These are phyloP conservation scores for Leptosomus discolor DNA, from an alignment of 2,113 vertebrate genomes.

Conservation along the genomic window DNA sequence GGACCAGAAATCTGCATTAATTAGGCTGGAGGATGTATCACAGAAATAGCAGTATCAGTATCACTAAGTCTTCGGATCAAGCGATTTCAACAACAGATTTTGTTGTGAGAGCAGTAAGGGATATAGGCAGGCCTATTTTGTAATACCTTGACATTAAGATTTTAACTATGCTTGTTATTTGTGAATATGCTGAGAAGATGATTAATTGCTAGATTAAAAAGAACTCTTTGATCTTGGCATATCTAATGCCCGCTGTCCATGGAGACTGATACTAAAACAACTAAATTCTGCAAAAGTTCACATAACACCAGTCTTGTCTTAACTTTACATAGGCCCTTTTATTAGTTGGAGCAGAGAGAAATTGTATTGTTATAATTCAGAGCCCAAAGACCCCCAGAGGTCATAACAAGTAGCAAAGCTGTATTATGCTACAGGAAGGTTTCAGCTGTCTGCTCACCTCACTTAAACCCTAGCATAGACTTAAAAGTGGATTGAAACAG, in stretches of 20 bases:
- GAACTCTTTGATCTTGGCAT: slow-evolving; percentile 5
- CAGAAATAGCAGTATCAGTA: not conserved
- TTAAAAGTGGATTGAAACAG: not conserved
- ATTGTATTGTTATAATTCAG: not conserved
- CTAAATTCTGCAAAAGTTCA: not conserved
- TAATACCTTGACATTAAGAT: slow-evolving; percentile 6
- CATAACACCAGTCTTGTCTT: not conserved
- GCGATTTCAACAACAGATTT: not conserved
- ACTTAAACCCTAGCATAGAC: not conserved
- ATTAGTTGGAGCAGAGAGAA: not conserved
- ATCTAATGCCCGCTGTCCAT: not conserved
- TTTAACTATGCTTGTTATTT: slow-evolving; percentile 12
- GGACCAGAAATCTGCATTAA: not conserved
- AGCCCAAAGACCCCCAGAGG: not conserved
- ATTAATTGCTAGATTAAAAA: slow-evolving; percentile 57
- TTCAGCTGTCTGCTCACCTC: not conserved
- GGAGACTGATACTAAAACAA: not conserved
- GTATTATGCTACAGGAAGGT: not conserved
- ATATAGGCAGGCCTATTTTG: not conserved
- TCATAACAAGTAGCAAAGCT: not conserved
- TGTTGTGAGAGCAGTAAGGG: not conserved
- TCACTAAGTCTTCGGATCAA: not conserved
- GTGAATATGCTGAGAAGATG: not conserved
- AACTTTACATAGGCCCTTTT: not conserved
- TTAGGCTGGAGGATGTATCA: not conserved